Evolutionary conservation across 2,888 invertebrate genomes (phyloP), one percentile per base, ranked within the genome.

Genomic region (Nymphalis urticae): DNA sequence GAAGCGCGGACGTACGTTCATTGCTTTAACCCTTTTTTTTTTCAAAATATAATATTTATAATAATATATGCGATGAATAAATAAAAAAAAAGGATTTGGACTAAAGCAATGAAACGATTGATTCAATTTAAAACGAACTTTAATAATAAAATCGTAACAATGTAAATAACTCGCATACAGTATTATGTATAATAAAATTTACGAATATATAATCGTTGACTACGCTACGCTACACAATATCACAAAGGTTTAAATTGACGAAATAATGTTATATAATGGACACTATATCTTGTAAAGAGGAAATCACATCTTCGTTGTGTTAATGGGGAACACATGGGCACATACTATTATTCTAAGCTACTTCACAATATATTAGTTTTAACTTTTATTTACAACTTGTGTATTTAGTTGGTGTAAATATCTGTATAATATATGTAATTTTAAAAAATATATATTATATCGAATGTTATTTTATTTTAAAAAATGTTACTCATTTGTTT

Each of bases 31-130:
- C 91, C 89, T 79, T 73, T 32, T 27, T 24, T 27, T 64, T 27
- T 48, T 61, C 24, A 72, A 64, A 42, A 58, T 2, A 24, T n/a
- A 48, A 61, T 66, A 63, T 56, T n/a, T 62, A 27, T 56, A 42
- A 54, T 53, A 48, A 66, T 66, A 69, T 73, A 62, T 7, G 48
- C 69, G 71, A 60, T 53, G 66, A 68, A 61, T 64, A 69, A 68
- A 56, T 59, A 62, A 65, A 32, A 32, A 32, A 59, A 72, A 13
- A 79, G 81, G 88, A 83, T 72, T 75, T 82, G 89, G 89, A 87
- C 86, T 87, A 91, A 91, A 92, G 91, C 92, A 92, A 92, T 92
- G 92, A 92, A 92, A 92, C 91, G 75, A 88, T 76, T 69, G 75
- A 75, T 76, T 72, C 69, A 72, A 42, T 58, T 58, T 86, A 69